Base-by-base conservation (phyloP, 2,888 invertebrate species). In the Micoletzkya japonica region DNA sequence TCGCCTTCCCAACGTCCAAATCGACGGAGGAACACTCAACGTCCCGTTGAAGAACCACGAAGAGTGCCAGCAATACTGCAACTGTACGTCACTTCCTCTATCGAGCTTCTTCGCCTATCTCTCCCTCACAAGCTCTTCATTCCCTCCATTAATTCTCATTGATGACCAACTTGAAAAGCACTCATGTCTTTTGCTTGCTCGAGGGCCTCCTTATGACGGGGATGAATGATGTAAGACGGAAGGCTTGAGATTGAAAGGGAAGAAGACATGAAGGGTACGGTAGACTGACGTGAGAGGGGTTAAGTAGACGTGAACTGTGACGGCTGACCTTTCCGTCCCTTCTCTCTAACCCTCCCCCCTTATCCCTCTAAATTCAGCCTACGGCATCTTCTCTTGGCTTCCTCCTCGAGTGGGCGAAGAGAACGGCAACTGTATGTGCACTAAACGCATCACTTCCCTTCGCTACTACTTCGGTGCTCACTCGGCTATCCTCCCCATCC, bases 1-100 rank as follows among this genome's bases (percentile, higher is more conserved):
- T 26, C 70, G 71, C 50, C 57, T 78, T 49, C 70, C 63, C 37
- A 79, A 78, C 66, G 73, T 78, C 37, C 69, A 73, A 56, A 77
- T 78, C 56, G 52, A 70, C 24, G 78, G 78, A 4, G 78, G 80
- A 4, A 74, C 77, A 3, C 70, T 76, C 7, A 64, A 70, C 0
- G 60, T 73, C 20, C 73, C 73, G 28, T 72, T 77, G 17, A 74
- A 73, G 28, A 80, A 79, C 64, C 75, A 60, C 56, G 77, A 80
- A 26, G 78, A 78, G 34, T 78, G 78, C 66, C 60, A 73, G 70
- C 80, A 80, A 56, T 78, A 74, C 61, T 78, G 78, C 67, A 80
- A 77, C 26, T 74, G 77, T 77, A 34, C 36, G 32, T 54, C n/a
- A n/a, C n/a, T n/a, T n/a, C n/a, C n/a, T n/a, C n/a, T n/a, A n/a